Percentiles rank a stretch among this genome's conserved stretches.
Evolutionary conservation across 1,140 invertebrate genomes (phyloP).

Genomic region (Megathymus violae): DNA sequence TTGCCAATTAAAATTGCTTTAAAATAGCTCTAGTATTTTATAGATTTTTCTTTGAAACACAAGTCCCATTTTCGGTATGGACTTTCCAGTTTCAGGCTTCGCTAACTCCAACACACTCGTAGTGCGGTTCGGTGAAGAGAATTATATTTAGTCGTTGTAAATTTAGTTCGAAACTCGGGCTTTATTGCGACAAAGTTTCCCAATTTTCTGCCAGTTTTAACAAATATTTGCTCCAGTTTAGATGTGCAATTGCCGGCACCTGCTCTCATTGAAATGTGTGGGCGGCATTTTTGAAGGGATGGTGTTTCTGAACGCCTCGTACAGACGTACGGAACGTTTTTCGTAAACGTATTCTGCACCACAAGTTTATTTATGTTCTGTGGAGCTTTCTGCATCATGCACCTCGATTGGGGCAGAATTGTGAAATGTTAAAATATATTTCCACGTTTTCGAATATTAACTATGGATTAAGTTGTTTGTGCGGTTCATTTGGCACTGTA

Average conservation of each 20-base stretch:
- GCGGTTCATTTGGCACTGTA: no score
- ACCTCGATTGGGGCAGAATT: no score
- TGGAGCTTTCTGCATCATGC: no score
- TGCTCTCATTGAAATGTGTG: constrained; percentile 5
- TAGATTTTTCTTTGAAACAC: background rate
- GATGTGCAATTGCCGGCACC: constrained; percentile 3
- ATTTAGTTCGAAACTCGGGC: constrained; percentile 9
- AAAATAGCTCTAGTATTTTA: background rate
- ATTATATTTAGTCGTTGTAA: constrained; percentile 10
- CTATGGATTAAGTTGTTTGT: no score
- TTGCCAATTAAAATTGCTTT: no score
- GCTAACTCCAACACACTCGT: background rate
- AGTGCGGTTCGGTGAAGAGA: background rate
- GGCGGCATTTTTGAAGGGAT: constrained; percentile 3
- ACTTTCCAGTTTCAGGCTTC: background rate
- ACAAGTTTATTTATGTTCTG: no score
- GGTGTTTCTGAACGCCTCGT: background rate
- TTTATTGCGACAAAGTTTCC: constrained; percentile 16
- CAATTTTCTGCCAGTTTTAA: constrained; percentile 19
- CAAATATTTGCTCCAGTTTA: constrained; percentile 20
- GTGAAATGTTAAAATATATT: no score
- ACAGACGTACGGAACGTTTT: background rate
- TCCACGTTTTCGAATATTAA: no score
- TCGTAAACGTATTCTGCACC: background rate
- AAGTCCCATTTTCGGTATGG: background rate